Evolutionary conservation across 2,113 vertebrate species (phyloP).

Genomic region (Climacteris rufus): DNA sequence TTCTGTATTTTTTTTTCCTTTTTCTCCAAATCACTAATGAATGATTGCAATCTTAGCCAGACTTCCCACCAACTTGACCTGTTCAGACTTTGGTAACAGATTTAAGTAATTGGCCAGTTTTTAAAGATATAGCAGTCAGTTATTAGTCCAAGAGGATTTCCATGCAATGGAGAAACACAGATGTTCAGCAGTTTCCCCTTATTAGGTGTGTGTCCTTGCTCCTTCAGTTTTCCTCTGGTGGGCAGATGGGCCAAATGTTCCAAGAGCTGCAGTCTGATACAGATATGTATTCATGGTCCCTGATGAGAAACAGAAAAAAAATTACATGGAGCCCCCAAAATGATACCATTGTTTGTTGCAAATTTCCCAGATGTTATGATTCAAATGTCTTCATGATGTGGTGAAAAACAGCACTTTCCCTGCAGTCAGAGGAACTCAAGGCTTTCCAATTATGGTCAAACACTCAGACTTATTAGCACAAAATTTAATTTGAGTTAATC

Average conservation of each 20-base stretch:
- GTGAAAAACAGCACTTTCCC: neutral
- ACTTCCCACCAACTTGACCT: neutral
- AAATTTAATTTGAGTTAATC: slow-evolving; percentile 41
- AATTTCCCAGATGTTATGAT: slow-evolving; percentile 8
- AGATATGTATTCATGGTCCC: neutral
- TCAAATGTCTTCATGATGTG: neutral
- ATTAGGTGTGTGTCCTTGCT: neutral
- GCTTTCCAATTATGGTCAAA: slow-evolving; percentile 16
- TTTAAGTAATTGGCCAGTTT: neutral
- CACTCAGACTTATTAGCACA: slow-evolving; percentile 21
- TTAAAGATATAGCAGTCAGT: neutral
- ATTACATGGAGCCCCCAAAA: neutral
- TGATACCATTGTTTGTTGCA: neutral
- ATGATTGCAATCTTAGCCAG: neutral
- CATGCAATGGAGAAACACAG: neutral
- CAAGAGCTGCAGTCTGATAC: neutral
- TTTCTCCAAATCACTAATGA: neutral
- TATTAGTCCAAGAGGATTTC: neutral
- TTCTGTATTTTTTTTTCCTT: neutral
- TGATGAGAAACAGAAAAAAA: neutral
- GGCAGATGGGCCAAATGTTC: slow-evolving; percentile 4
- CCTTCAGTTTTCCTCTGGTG: neutral
- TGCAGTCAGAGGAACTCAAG: slow-evolving; percentile 9
- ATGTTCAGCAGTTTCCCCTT: neutral
- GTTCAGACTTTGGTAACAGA: neutral